A percentile compares a stretch with the other conserved stretches of the same genome.
Evolutionary conservation across 1,140 invertebrate genomes (phyloP).

Genomic region (Fopius arisanus): DNA sequence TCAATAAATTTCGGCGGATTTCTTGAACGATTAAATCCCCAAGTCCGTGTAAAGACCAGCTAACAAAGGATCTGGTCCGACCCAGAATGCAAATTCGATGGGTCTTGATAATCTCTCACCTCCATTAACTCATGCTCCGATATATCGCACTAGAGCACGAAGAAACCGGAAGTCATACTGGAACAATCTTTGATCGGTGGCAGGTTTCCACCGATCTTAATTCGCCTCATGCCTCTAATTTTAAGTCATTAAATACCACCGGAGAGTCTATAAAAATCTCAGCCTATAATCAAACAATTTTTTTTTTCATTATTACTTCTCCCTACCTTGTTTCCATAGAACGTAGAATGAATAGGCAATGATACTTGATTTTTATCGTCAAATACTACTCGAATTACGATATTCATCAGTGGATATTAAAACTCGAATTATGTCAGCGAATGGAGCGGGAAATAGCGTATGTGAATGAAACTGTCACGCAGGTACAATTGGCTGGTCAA

Average conservation of each 20-base stretch:
- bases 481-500: neutral
- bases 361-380: neutral
- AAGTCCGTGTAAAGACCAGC: neutral
- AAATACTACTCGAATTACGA: neutral
- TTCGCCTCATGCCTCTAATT: neutral
- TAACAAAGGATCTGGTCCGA: conserved; percentile 3
- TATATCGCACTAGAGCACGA: neutral
- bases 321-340: neutral
- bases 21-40: neutral
- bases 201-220: neutral
- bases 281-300: neutral
- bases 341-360: neutral
- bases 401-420: neutral
- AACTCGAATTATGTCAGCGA: neutral
- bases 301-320: no score
- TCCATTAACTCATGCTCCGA: neutral
- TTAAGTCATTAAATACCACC: neutral
- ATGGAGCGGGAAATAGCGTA: neutral
- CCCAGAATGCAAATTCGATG: conserved; percentile 34
- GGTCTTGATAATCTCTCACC: neutral
- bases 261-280: neutral
- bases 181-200: conserved; percentile 3
- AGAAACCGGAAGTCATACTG: conserved; percentile 1
- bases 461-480: conserved; percentile 6
- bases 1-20: no score